phyloP scores from a whole-genome alignment of 2,113 vertebrate genomes.

The Passerina amoena region DNA sequence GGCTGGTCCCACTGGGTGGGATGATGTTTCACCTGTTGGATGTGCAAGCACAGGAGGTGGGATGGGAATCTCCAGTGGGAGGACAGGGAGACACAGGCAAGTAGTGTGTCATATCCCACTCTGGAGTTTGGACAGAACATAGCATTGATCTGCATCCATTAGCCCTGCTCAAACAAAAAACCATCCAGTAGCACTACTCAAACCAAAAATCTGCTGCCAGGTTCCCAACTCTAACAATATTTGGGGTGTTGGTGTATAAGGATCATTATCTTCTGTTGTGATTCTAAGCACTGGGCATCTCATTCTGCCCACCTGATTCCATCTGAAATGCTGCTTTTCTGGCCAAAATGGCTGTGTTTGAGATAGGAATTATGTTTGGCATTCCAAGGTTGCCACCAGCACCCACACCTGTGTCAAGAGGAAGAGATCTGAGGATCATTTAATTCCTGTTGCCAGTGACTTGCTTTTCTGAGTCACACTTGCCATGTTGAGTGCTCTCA shows the following conservation, averaged over 20 bases:
- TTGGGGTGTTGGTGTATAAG: not conserved
- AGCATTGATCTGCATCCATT: not conserved
- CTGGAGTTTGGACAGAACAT: not conserved
- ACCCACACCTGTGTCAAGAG: not conserved
- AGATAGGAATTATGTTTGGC: not conserved
- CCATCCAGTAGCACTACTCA: not conserved
- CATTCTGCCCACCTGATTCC: not conserved
- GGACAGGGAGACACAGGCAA: not conserved
- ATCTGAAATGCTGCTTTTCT: not conserved
- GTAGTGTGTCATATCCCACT: not conserved
- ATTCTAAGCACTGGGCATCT: not conserved
- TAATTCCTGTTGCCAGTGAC: not conserved
- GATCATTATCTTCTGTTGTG: not conserved
- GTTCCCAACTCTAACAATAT: not conserved
- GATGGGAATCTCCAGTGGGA: not conserved
- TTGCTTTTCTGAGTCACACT: not conserved
- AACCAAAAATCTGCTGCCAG: not conserved
- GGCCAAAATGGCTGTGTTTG: not conserved
- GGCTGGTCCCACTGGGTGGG: not conserved
- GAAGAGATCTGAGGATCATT: not conserved
- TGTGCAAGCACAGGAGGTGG: not conserved
- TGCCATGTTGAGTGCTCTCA: not conserved
- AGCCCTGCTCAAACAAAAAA: not conserved
- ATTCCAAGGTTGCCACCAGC: not conserved
- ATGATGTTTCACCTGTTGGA: not conserved